Base-by-base conservation (phyloP, 2,113 vertebrate species). In the Neofelis nebulosa region DNA sequence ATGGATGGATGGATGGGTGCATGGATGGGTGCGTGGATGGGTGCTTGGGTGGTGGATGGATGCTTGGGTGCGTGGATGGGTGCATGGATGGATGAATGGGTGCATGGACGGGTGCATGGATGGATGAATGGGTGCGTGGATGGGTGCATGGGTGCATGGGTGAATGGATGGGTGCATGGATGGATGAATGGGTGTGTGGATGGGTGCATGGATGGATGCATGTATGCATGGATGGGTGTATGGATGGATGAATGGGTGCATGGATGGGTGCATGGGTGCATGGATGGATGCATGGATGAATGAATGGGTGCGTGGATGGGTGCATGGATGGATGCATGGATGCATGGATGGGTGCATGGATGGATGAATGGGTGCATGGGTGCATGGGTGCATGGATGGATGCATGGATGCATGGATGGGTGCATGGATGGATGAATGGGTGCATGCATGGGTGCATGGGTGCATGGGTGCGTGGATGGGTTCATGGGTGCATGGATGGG, bases 11-110 rank as follows among this genome's bases (percentile, higher is more conserved):
- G 31, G 31, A 41, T 57, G 23, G 7, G 0, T 21, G 55, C 19
- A 57, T 55, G 50, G 0, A 15, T 52, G 12, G 11, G 0, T 50
- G 12, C 0, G 0, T 50, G 50, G 2, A 50, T 50, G 50, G 13
- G 50, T 50, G 52, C 15, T n/a, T n/a, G n/a, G n/a, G n/a, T n/a
- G n/a, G 14, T 55, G 16, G 1, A 14, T 55, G 52, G 16, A 18
- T 55, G 52, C 0, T 6, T 55, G 52, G 3, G 1, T 55, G 52
- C 4, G 3, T 55, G 52, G 12, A 55, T 18, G 16, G 12, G 18
- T 55, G 1, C 4, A 1, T 41, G 41, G 41, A 5, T 52, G 16
- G 1, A 1, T 55, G 52, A 1, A 15, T 55, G 52, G 16, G 18
- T 19, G 52, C 4, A 19, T 55, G 52, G 52, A 5, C 15, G 14